Evolutionary conservation across 2,888 invertebrate genomes (phyloP).

Genomic region (Acanthoscelides obtectus): DNA sequence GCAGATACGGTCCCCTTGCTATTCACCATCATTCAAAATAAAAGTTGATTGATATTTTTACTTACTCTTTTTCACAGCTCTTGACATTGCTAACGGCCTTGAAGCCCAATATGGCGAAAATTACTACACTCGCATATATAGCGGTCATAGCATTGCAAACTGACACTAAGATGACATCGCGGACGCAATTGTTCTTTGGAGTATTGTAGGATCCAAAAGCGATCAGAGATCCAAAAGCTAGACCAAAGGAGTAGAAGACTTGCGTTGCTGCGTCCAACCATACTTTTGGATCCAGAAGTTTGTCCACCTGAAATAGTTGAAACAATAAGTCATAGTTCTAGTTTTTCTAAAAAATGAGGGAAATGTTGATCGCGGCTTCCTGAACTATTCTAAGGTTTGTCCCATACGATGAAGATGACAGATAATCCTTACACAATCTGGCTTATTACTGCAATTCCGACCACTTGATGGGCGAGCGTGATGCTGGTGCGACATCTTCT

Average conservation of each 20-base stretch:
- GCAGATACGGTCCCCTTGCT: no score
- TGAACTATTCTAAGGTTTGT: no score
- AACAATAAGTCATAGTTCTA: neutral
- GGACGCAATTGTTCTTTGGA: slow-evolving; percentile 89
- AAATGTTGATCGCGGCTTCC: no score
- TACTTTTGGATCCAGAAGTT: slow-evolving; percentile 79
- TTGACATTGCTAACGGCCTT: slow-evolving; percentile 90
- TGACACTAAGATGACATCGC: slow-evolving; percentile 86
- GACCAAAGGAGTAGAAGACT: slow-evolving; percentile 93
- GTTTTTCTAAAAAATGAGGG: neutral
- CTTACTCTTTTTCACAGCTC: slow-evolving; percentile 72
- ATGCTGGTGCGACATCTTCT: no score
- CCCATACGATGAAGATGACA: no score
- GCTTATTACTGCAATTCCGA: no score
- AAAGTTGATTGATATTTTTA: slow-evolving; percentile 27
- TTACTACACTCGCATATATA: slow-evolving; percentile 90
- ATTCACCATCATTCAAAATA: no score
- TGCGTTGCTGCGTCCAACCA: slow-evolving; percentile 97
- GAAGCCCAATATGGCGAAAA: slow-evolving; percentile 93
- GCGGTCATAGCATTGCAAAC: slow-evolving; percentile 91
- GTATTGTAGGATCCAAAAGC: slow-evolving; percentile 96
- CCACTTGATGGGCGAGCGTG: no score
- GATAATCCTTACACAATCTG: no score
- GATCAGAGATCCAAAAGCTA: slow-evolving; percentile 92
- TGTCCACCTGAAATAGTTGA: slow-evolving; percentile 64